Conservation (phyloP, 2,888 invertebrate species). For the Macrophya annulata region DNA sequence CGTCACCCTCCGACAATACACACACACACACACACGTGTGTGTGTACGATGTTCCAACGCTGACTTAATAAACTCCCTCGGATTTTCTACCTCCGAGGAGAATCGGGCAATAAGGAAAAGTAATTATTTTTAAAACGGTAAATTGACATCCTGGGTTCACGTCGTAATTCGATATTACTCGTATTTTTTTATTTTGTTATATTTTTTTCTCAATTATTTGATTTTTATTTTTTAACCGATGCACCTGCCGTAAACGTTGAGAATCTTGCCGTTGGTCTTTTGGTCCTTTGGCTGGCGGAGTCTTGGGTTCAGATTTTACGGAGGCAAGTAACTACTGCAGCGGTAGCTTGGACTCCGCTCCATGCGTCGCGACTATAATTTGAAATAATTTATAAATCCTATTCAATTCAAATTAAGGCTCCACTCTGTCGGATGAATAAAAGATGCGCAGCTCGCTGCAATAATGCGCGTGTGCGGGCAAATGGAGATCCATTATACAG, state of each 20-base stretch:
- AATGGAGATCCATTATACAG: constrained; percentile 65
- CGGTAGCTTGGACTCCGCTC: constrained; percentile 63
- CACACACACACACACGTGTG: background rate
- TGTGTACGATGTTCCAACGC: background rate
- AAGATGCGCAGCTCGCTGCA: constrained; percentile 74
- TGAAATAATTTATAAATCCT: constrained; percentile 80
- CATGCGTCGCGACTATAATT: constrained; percentile 78
- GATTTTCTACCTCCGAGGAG: background rate
- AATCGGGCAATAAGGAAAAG: background rate
- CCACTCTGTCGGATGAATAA: constrained; percentile 80
- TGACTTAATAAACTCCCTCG: constrained; percentile 34
- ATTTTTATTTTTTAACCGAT: background rate
- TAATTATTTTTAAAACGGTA: background rate
- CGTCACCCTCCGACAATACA: constrained; percentile 43
- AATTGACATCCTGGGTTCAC: background rate
- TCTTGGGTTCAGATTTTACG: constrained; percentile 21
- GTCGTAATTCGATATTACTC: background rate
- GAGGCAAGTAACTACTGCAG: constrained; percentile 38
- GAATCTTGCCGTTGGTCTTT: background rate
- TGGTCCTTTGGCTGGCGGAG: background rate
- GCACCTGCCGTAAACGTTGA: background rate
- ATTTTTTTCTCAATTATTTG: background rate
- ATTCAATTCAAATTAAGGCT: constrained; percentile 80
- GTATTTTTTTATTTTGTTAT: background rate
- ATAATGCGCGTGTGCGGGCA: constrained; percentile 72